Evolutionary conservation across 2,888 invertebrate species (phyloP).

Genomic region (Boloria selene): DNA sequence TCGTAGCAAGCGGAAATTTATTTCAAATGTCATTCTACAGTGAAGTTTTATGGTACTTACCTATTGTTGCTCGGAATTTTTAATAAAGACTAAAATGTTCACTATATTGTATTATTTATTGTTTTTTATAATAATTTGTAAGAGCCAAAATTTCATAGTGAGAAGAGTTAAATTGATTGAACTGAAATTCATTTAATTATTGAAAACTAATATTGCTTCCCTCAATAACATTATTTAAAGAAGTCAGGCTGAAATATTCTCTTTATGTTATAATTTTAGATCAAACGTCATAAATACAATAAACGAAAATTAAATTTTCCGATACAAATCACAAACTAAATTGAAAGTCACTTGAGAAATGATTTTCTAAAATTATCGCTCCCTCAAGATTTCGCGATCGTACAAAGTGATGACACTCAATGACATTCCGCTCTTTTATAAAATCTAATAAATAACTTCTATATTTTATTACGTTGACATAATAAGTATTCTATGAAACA

Average conservation of each 20-base stretch:
- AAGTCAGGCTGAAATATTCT: neutral
- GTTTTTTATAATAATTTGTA: too few species aligned
- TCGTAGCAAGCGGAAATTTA: conserved; percentile 73
- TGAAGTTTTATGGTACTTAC: conserved; percentile 51
- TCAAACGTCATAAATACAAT: conserved; percentile 3
- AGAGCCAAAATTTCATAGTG: too few species aligned
- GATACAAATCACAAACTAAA: conserved; percentile 45
- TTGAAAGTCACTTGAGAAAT: conserved; percentile 61
- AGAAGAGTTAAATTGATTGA: too few species aligned
- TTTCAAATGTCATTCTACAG: conserved; percentile 70
- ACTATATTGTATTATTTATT: neutral
- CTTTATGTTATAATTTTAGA: neutral
- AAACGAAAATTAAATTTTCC: conserved; percentile 28
- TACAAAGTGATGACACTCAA: conserved; percentile 11
- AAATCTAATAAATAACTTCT: neutral
- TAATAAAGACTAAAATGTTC: conserved; percentile 41
- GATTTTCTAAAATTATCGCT: conserved; percentile 48
- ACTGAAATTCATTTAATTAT: too few species aligned
- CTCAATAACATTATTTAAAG: neutral
- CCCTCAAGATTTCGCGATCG: conserved; percentile 13
- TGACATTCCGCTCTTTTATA: conserved; percentile 16
- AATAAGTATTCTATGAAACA: neutral
- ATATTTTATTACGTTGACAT: neutral
- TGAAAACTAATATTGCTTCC: too few species aligned
- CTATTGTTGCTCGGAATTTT: conserved; percentile 54